phyloP scores from a whole-genome alignment of 2,888 invertebrate genomes.

The Hesperia comma region DNA sequence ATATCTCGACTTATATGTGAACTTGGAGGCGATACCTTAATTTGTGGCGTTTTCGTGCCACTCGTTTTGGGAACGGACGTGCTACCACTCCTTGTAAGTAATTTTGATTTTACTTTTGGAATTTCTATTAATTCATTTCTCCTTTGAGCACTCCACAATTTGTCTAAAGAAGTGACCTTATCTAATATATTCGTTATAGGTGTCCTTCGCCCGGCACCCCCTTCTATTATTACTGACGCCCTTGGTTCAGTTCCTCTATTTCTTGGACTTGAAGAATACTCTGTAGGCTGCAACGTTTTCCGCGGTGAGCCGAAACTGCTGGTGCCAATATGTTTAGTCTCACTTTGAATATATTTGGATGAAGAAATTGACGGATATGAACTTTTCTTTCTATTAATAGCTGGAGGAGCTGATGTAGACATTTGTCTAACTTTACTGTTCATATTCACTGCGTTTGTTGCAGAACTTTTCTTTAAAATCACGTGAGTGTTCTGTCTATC shows the following conservation, averaged over 20 bases:
- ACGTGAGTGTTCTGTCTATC: constrained; percentile 78
- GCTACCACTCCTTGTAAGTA: constrained; percentile 50
- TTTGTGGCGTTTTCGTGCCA: constrained; percentile 43
- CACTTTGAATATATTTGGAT: constrained; percentile 51
- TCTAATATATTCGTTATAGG: constrained; percentile 79
- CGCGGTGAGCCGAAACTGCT: constrained; percentile 78
- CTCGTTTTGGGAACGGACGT: constrained; percentile 23
- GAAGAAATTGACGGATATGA: constrained; percentile 45
- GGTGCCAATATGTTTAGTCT: constrained; percentile 59
- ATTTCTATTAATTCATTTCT: constrained; percentile 74
- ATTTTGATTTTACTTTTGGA: constrained; percentile 61
- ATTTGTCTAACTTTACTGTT: constrained; percentile 55
- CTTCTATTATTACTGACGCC: constrained; percentile 70
- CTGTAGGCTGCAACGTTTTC: constrained; percentile 71
- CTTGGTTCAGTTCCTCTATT: constrained; percentile 59
- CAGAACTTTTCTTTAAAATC: constrained; percentile 55
- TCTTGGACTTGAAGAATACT: constrained; percentile 64
- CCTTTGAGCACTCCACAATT: constrained; percentile 79
- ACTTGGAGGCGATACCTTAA: constrained; percentile 43
- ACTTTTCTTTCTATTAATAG: constrained; percentile 67
- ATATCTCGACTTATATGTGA: constrained; percentile 75
- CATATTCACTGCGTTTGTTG: constrained; percentile 41
- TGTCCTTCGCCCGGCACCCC: constrained; percentile 77
- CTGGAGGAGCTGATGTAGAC: constrained; percentile 74
- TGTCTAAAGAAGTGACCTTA: constrained; percentile 82